Conservation (phyloP, 2,888 invertebrate genomes). For the Lycocerus yunnanus region DNA sequence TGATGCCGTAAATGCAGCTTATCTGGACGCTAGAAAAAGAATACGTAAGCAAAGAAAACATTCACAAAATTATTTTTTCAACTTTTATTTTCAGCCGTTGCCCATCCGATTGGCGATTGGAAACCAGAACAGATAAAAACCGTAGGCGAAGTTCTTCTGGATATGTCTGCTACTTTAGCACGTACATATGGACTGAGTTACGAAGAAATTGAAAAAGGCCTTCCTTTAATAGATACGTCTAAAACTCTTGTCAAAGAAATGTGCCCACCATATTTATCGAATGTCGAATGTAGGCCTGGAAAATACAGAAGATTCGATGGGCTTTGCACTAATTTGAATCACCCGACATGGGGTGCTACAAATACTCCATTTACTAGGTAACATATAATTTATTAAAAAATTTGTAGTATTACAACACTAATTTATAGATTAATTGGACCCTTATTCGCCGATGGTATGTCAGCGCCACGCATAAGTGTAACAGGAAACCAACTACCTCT, state of each 20-base stretch:
- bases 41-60: conserved; percentile 73
- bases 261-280: conserved; percentile 85
- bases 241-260: conserved; percentile 84
- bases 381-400: conserved; percentile 19
- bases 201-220: conserved; percentile 85
- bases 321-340: conserved; percentile 84
- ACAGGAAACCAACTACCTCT: conserved; percentile 78
- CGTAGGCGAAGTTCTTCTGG: conserved; percentile 83
- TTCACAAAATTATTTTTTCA: background rate
- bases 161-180: conserved; percentile 70
- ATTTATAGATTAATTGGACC: conserved; percentile 71
- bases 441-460: conserved; percentile 83
- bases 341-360: conserved; percentile 89
- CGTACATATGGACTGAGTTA: conserved; percentile 73
- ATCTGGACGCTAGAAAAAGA: conserved; percentile 83
- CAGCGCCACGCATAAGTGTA: conserved; percentile 79
- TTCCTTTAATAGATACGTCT: conserved; percentile 86
- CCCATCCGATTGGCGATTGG: conserved; percentile 81
- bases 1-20: conserved; percentile 87
- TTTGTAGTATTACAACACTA: background rate
- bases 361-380: conserved; percentile 84
- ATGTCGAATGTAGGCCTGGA: conserved; percentile 85
- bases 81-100: conserved; percentile 68
- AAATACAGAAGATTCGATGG: conserved; percentile 88
- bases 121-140: conserved; percentile 84